These are phyloP conservation scores for Drosophila mercatorum DNA, from an alignment of 2,888 invertebrate species.

Conservation along the genomic window DNA sequence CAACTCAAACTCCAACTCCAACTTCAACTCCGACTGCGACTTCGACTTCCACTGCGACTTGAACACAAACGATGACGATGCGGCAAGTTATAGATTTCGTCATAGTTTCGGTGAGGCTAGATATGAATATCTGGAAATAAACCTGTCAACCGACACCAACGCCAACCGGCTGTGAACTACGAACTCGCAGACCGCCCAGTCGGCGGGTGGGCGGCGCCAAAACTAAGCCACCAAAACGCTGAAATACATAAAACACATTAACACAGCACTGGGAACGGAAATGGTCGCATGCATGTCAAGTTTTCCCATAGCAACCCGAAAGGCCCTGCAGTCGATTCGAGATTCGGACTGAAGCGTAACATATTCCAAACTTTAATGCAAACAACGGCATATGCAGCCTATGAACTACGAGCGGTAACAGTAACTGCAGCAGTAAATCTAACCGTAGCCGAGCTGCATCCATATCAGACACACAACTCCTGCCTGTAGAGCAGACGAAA, in stretches of 20 bases:
- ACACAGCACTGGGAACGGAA: constrained; percentile 77
- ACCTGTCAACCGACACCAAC: constrained; percentile 81
- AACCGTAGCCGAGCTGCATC: constrained; percentile 26
- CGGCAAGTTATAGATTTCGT: constrained; percentile 81
- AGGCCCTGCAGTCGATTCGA: constrained; percentile 59
- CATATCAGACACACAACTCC: constrained; percentile 86
- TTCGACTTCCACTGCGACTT: constrained; percentile 10
- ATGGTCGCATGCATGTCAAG: constrained; percentile 62
- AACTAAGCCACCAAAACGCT: constrained; percentile 73
- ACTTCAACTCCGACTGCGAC: constrained; percentile 26
- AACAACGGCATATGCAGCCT: constrained; percentile 51
- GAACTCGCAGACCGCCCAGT: constrained; percentile 63
- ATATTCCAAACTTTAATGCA: constrained; percentile 56
- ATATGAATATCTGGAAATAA: constrained; percentile 74
- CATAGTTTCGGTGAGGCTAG: constrained; percentile 61
- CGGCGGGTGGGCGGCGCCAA: constrained; percentile 74
- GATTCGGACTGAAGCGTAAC: constrained; percentile 63
- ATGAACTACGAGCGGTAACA: constrained; percentile 32
- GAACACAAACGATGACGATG: constrained; percentile 43
- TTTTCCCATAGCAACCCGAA: constrained; percentile 59
- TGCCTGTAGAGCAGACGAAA: constrained; percentile 90
- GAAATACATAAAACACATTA: constrained; percentile 82
- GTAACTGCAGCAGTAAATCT: constrained; percentile 33
- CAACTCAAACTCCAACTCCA: constrained; percentile 40
- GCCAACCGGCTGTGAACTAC: constrained; percentile 64